Evolutionary conservation across 2,797 vertebrate genomes (phyloP), one percentile per base, ranked within the genome.

Genomic region (Alauda arvensis): DNA sequence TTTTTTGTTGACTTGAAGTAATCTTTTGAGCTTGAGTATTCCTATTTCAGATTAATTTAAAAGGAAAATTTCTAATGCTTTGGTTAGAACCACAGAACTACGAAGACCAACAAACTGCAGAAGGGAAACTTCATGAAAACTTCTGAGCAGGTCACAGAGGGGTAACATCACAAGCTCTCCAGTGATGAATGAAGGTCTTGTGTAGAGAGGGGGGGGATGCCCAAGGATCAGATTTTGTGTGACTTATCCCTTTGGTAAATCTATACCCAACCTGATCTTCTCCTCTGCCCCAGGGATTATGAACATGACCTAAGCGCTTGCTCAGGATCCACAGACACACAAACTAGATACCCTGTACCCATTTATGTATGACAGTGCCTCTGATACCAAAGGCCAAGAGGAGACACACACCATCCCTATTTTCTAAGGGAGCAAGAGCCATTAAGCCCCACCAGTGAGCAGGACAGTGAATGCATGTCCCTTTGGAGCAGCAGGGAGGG

Each of bases 211-310:
- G 56, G 74, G 87, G 70, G 87, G 85, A 89, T 72, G 77, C 34
- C 70, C 87, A 77, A 68, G 92, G 94, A 93, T 95, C 94, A 94
- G 85, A 31, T 94, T 94, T 83, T 95, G 79, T 78, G 52, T 85
- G 82, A 91, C 83, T 91, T 91, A 91, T 90, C 83, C 85, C 85
- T 87, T 55, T 1, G 33, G 94, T 92, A 94, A 93, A 87, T 78
- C 89, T 94, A 92, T 87, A 87, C 83, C 57, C 42, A 63, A 88
- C 70, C 20, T 93, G 88, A 94, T 92, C 93, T 93, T 89, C 85
- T 87, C 83, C 83, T 90, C 77, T 83, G 80, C 74, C 53, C 57
- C 53, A 14, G 83, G 83, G 87, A 83, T 92, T 90, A 90, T 15
- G 74, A 59, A 60, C 37, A 69, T 18, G 71, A 65, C 48, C 39